A percentile compares a stretch with the other conserved stretches of the same genome.
These are phyloP conservation scores for Helicoverpa assulta DNA, from an alignment of 2,888 invertebrate genomes.

Conservation along the genomic window DNA sequence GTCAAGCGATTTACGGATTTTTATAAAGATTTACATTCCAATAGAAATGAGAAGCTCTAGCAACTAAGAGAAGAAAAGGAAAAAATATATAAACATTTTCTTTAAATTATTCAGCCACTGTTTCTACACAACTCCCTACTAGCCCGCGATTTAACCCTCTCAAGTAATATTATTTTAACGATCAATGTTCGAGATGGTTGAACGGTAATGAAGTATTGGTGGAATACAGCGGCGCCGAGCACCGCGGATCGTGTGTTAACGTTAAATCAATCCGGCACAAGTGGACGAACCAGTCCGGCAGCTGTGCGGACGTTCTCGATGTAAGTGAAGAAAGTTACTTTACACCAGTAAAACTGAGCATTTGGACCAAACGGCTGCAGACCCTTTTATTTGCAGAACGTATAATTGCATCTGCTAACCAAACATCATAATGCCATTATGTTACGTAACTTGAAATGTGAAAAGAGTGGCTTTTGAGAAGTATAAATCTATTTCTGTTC, in stretches of 20 bases:
- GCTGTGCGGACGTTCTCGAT: slow-evolving; percentile 83
- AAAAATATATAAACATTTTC: slow-evolving; percentile 10
- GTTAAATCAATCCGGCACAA: slow-evolving; percentile 89
- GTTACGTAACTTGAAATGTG: slow-evolving; percentile 18
- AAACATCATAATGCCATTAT: slow-evolving; percentile 20
- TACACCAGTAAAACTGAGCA: slow-evolving; percentile 59
- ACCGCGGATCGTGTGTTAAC: slow-evolving; percentile 84
- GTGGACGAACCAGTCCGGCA: slow-evolving; percentile 90
- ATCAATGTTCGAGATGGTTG: slow-evolving; percentile 72
- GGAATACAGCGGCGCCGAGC: slow-evolving; percentile 76
- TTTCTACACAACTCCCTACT: neutral
- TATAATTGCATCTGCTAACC: slow-evolving; percentile 45
- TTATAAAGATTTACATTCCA: no score
- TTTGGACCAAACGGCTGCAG: slow-evolving; percentile 48
- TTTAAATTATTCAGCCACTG: slow-evolving; percentile 2
- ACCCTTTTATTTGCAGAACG: slow-evolving; percentile 41
- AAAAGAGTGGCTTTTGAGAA: slow-evolving; percentile 24
- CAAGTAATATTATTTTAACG: slow-evolving; percentile 59
- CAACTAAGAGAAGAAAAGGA: no score
- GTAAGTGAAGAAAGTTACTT: slow-evolving; percentile 78
- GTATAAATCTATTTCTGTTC: slow-evolving; percentile 16
- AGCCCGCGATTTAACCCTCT: slow-evolving; percentile 27
- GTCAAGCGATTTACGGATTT: no score
- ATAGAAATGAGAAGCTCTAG: no score
- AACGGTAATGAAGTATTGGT: slow-evolving; percentile 82